phyloP scores from a whole-genome alignment of 2,888 invertebrate genomes.

The Pheosia tremula region DNA sequence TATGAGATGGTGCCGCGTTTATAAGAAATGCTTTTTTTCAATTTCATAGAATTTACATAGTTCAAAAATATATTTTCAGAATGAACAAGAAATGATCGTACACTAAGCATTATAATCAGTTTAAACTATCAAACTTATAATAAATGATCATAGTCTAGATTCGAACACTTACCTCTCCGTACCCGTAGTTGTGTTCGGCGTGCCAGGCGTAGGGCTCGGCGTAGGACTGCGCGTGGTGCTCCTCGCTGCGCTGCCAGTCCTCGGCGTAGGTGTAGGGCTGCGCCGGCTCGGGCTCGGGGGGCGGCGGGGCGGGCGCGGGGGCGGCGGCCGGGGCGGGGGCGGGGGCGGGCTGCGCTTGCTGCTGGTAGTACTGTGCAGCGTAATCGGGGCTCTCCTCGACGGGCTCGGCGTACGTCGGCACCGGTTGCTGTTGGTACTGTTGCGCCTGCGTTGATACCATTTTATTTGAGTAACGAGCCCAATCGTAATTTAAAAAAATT shows the following conservation, averaged over 20 bases:
- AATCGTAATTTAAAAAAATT: too few relatives aligned
- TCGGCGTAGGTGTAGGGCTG: constrained; percentile 28
- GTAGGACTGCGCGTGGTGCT: constrained; percentile 48
- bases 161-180: constrained; percentile 55
- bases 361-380: constrained; percentile 47
- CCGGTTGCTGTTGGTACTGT: constrained; percentile 42
- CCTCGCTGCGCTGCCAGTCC: constrained; percentile 37
- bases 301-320: constrained; percentile 21
- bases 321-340: constrained; percentile 26
- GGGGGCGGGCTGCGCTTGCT: constrained; percentile 31
- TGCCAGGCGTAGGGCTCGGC: constrained; percentile 60
- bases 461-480: too few relatives aligned
- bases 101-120: too few relatives aligned
- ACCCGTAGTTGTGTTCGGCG: constrained; percentile 46
- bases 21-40: too few relatives aligned
- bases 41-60: too few relatives aligned
- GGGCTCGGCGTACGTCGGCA: constrained; percentile 35
- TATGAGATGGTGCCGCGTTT: too few relatives aligned
- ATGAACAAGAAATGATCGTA: too few relatives aligned
- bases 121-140: too few relatives aligned
- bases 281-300: constrained; percentile 29
- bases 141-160: too few relatives aligned
- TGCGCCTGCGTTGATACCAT: constrained; percentile 33
- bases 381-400: constrained; percentile 47
- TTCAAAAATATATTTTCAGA: too few relatives aligned